These are phyloP conservation scores for Urocitellus parryii DNA, from an alignment of 2,113 vertebrate genomes.

Conservation along the genomic window DNA sequence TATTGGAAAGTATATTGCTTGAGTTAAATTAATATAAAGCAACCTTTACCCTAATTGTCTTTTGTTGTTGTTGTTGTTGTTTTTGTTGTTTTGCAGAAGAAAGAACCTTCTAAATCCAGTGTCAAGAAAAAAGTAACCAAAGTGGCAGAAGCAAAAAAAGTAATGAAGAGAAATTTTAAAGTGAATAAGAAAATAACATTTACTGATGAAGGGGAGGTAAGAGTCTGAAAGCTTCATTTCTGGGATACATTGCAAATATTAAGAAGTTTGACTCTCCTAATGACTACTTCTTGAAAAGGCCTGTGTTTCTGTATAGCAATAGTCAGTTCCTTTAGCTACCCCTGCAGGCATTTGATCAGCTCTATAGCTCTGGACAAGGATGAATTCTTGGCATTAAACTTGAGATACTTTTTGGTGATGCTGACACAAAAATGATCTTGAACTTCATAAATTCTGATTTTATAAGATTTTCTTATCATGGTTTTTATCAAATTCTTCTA, in stretches of 20 bases:
- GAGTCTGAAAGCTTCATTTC: constrained; percentile 62
- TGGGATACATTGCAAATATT: neutral
- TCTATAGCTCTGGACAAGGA: neutral
- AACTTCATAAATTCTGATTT: neutral
- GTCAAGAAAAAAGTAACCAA: constrained; percentile 90
- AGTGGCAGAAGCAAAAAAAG: constrained; percentile 92
- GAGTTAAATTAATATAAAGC: constrained; percentile 47
- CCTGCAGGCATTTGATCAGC: neutral
- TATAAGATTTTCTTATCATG: neutral
- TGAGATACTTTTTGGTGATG: neutral
- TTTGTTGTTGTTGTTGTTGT: neutral
- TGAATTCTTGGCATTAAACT: neutral
- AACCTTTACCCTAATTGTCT: fast-evolving
- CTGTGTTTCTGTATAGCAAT: neutral
- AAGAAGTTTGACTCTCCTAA: neutral
- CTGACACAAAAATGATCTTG: neutral
- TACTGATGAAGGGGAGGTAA: constrained; percentile 93
- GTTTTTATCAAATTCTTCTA: neutral
- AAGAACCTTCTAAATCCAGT: constrained; percentile 82
- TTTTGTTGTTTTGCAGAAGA: constrained; percentile 73
- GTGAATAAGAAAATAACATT: constrained; percentile 94
- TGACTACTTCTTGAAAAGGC: neutral
- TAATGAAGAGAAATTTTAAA: constrained; percentile 93
- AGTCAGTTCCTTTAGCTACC: neutral
- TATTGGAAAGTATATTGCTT: constrained; percentile 51